Conservation (phyloP, 2,113 vertebrate genomes). For the Lathamus discolor region DNA sequence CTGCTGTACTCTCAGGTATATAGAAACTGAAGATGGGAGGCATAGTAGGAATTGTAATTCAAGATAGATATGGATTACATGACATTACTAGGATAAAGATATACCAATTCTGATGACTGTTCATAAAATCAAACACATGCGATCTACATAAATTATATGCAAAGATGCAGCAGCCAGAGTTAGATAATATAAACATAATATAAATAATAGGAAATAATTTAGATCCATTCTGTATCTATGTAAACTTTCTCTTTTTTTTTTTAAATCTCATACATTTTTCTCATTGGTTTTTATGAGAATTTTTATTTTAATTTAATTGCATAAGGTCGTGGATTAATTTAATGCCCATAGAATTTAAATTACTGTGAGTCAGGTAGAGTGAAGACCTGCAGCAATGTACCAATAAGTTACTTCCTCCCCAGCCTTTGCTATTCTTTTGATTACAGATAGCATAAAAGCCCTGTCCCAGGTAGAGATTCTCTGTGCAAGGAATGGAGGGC, state of each 20-base stretch:
- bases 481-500: neutral
- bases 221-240: neutral
- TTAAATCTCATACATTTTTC: neutral
- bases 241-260: neutral
- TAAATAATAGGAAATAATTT: neutral
- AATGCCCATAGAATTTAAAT: neutral
- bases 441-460: neutral
- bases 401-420: neutral
- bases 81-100: neutral
- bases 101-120: neutral
- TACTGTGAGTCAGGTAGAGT: neutral
- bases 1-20: neutral
- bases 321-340: neutral
- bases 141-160: neutral
- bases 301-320: neutral
- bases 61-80: neutral
- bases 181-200: neutral
- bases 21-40: neutral
- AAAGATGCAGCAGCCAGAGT: neutral
- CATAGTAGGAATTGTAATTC: neutral
- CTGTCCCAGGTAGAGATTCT: neutral
- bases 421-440: neutral
- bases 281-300: neutral
- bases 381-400: neutral
- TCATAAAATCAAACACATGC: neutral